phyloP scores from a whole-genome alignment of 2,113 vertebrate genomes.

The Cinclus cinclus region DNA sequence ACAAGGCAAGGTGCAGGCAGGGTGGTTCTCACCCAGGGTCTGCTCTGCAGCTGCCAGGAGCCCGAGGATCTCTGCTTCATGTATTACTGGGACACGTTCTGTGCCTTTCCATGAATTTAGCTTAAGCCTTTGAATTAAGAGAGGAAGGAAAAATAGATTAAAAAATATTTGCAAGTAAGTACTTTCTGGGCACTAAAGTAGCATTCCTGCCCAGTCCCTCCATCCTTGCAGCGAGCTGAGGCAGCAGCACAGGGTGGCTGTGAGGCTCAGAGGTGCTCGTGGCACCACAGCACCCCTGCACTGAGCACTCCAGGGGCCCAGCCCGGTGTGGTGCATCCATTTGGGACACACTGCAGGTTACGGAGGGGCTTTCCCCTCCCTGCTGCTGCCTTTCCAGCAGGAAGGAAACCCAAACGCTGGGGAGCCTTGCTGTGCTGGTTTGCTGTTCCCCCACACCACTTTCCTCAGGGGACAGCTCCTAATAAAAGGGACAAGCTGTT shows the following conservation, averaged over 20 bases:
- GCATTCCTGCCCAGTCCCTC: neutral
- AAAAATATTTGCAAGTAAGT: neutral
- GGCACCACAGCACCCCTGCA: neutral
- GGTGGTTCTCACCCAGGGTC: neutral
- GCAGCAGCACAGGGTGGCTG: neutral
- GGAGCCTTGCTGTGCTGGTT: neutral
- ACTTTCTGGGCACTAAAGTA: neutral
- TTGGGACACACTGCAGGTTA: neutral
- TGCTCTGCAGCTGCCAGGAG: neutral
- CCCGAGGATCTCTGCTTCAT: fast-evolving
- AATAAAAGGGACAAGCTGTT: neutral
- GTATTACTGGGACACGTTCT: neutral
- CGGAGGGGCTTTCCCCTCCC: neutral
- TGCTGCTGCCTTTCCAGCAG: neutral
- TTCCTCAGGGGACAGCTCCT: neutral
- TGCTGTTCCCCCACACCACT: neutral
- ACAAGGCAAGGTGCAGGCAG: neutral
- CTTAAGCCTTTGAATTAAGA: neutral
- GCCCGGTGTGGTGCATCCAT: neutral
- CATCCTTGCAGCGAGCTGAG: neutral
- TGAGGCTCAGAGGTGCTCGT: fast-evolving
- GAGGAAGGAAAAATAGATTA: neutral
- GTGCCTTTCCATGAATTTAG: neutral
- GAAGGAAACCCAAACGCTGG: neutral
- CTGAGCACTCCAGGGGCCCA: neutral